Conservation (phyloP, 1,140 invertebrate genomes). For the Achatina immaculata region DNA sequence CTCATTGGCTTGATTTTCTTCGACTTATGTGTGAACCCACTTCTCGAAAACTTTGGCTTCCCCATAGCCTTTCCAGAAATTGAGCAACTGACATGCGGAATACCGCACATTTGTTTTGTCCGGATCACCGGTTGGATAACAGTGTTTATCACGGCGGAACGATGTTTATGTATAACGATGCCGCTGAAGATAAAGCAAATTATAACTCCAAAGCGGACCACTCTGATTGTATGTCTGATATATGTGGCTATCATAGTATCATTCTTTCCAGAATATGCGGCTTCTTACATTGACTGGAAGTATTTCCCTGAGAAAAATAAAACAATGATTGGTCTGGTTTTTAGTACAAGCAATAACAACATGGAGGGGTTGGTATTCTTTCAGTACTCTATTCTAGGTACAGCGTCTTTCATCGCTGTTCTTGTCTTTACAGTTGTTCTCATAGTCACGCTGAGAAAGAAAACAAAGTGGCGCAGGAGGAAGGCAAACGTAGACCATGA, state of each 20-base stretch:
- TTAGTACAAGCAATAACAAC: neutral
- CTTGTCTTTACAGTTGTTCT: neutral
- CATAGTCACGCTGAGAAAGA: neutral
- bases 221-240: neutral
- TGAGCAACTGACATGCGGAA: neutral
- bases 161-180: slow-evolving; percentile 14
- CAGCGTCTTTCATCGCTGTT: neutral
- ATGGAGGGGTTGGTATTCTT: neutral
- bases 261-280: neutral
- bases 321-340: neutral
- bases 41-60: neutral
- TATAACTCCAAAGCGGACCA: neutral
- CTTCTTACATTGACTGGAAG: neutral
- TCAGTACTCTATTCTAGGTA: neutral
- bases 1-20: neutral
- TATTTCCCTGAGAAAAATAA: neutral
- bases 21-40: slow-evolving; percentile 1
- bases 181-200: slow-evolving; percentile 17
- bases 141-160: slow-evolving; percentile 10
- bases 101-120: slow-evolving; percentile 4
- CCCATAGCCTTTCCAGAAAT: neutral
- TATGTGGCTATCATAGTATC: neutral
- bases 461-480: slow-evolving; percentile 3
- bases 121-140: slow-evolving; percentile 19
- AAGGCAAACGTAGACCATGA: neutral